These are phyloP conservation scores for Myrmecobius fasciatus DNA, from an alignment of 2,113 vertebrate species.

Conservation along the genomic window DNA sequence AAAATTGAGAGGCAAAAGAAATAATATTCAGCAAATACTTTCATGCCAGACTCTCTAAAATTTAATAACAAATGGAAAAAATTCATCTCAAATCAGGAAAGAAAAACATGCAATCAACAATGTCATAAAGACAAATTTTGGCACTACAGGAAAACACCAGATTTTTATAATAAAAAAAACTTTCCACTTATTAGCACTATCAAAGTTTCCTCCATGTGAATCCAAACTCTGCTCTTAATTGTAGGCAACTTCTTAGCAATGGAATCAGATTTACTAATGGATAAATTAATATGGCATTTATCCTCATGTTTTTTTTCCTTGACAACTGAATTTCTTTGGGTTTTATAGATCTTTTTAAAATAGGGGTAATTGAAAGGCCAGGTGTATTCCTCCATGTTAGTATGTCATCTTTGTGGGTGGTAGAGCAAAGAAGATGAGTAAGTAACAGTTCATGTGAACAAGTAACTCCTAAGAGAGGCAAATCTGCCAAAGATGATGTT, in stretches of 20 bases:
- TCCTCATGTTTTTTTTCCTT: slow-evolving; percentile 41
- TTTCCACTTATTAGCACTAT: slow-evolving; percentile 67
- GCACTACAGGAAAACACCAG: slow-evolving; percentile 50
- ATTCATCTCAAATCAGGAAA: slow-evolving; percentile 63
- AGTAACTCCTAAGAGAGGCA: slow-evolving; percentile 63
- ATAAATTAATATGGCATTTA: slow-evolving; percentile 46
- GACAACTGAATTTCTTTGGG: slow-evolving; percentile 66
- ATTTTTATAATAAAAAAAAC: slow-evolving; percentile 68
- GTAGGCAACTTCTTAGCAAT: slow-evolving; percentile 55
- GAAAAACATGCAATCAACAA: slow-evolving; percentile 45
- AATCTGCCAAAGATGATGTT: slow-evolving; percentile 68
- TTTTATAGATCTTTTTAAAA: slow-evolving; percentile 71
- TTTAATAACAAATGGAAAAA: not conserved
- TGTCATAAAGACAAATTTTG: slow-evolving; percentile 35
- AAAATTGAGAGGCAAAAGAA: slow-evolving; percentile 53
- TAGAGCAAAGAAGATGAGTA: slow-evolving; percentile 45
- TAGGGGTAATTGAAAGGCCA: slow-evolving; percentile 66
- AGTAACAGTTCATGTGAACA: slow-evolving; percentile 48
- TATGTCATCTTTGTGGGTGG: slow-evolving; percentile 54
- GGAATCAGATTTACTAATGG: slow-evolving; percentile 28
- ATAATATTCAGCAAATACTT: slow-evolving; percentile 39
- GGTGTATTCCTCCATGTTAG: slow-evolving; percentile 40
- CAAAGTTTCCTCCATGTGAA: slow-evolving; percentile 52
- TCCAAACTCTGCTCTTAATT: slow-evolving; percentile 48
- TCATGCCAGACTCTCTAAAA: slow-evolving; percentile 37